Conservation (phyloP, 2,888 invertebrate species). For the Tipula unca region DNA sequence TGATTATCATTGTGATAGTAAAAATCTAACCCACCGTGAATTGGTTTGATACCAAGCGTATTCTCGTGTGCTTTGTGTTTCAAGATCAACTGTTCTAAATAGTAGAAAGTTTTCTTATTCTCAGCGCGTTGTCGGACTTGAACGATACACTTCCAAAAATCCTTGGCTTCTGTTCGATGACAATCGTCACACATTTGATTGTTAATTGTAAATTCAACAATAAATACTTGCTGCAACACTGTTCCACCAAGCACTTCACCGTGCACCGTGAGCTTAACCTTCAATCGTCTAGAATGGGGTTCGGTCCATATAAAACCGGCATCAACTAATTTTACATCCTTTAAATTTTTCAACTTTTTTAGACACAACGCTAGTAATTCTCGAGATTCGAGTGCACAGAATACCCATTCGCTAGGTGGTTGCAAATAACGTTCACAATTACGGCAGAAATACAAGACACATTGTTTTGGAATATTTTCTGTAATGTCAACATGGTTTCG, state of each 20-base stretch:
- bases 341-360: slow-evolving; percentile 83
- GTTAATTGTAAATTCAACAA: slow-evolving; percentile 85
- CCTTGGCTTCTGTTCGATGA: slow-evolving; percentile 92
- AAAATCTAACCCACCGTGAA: slow-evolving; percentile 88
- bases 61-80: slow-evolving; percentile 90
- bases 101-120: slow-evolving; percentile 96
- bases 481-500: slow-evolving; percentile 90
- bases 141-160: slow-evolving; percentile 91
- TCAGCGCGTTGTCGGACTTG: slow-evolving; percentile 81
- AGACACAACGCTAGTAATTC: slow-evolving; percentile 85
- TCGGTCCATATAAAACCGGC: slow-evolving; percentile 99
- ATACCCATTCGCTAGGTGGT: slow-evolving; percentile 84
- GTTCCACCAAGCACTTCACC: slow-evolving; percentile 89
- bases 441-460: slow-evolving; percentile 79
- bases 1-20: slow-evolving; percentile 82
- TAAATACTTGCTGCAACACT: slow-evolving; percentile 86
- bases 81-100: slow-evolving; percentile 92
- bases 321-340: slow-evolving; percentile 84
- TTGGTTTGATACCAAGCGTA: slow-evolving; percentile 80
- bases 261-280: slow-evolving; percentile 84
- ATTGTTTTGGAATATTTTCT: slow-evolving; percentile 92
- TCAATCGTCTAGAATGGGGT: slow-evolving; percentile 95
- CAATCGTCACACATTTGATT: slow-evolving; percentile 98
- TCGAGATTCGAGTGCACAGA: slow-evolving; percentile 77
- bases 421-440: slow-evolving; percentile 92